These are phyloP conservation scores for Caenorhabditis plicata DNA, from an alignment of 2,888 invertebrate genomes.

Conservation along the genomic window DNA sequence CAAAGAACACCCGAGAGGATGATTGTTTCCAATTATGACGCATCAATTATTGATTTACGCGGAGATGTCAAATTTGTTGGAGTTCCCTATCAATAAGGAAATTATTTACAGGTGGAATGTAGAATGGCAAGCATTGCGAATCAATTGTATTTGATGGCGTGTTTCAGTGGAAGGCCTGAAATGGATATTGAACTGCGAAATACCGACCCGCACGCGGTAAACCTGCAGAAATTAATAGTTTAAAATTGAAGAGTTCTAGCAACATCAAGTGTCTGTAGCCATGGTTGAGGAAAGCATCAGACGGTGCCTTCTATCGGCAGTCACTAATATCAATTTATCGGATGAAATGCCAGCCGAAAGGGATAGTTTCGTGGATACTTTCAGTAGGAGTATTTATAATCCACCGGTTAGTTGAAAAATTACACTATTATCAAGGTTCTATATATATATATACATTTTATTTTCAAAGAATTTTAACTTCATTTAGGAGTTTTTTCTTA, in stretches of 20 bases:
- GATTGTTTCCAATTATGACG: conserved; percentile 59
- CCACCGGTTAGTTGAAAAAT: conserved; percentile 35
- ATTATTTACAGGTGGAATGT: conserved; percentile 52
- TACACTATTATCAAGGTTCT: too few relatives aligned
- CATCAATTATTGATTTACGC: conserved; percentile 47
- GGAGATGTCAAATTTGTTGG: conserved; percentile 50
- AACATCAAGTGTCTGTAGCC: conserved; percentile 34
- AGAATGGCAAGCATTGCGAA: conserved; percentile 63
- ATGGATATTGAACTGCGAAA: conserved; percentile 55
- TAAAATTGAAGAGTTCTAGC: too few relatives aligned
- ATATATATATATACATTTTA: background rate
- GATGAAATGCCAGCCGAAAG: conserved; percentile 38
- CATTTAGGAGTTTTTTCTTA: background rate
- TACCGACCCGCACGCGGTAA: conserved; percentile 49
- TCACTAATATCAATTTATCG: conserved; percentile 62
- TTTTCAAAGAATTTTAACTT: too few relatives aligned
- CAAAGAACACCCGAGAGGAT: conserved; percentile 55
- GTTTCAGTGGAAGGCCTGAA: conserved; percentile 61
- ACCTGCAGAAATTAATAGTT: too few relatives aligned
- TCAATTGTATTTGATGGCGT: conserved; percentile 63
- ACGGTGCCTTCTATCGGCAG: conserved; percentile 64
- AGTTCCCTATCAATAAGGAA: conserved; percentile 1
- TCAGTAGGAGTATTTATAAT: conserved; percentile 33
- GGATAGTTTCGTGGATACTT: conserved; percentile 33
- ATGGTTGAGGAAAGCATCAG: conserved; percentile 65